Percentiles rank a stretch among this genome's conserved stretches.
Conservation (phyloP, 2,797 vertebrate genomes). For the Morelia viridis region DNA sequence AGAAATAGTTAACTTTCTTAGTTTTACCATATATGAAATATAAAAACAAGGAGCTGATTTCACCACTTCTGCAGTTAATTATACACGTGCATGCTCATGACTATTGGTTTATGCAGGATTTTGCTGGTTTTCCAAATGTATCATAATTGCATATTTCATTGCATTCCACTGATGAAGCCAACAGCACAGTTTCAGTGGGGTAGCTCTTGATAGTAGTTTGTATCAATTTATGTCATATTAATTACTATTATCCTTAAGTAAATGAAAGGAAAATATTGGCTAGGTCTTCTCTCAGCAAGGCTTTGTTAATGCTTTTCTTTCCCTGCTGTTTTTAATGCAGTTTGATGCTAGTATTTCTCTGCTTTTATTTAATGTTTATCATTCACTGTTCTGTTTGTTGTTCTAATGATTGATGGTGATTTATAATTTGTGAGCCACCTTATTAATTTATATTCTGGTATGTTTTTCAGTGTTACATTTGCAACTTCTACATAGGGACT, state of each 20-base stretch:
- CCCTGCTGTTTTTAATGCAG: not conserved
- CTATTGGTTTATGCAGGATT: not conserved
- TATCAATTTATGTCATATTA: not conserved
- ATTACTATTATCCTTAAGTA: not conserved
- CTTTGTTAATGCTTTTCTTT: not conserved
- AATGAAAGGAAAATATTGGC: not conserved
- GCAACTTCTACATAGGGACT: not conserved
- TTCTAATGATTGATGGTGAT: not conserved
- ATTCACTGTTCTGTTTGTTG: not conserved
- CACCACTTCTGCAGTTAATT: not conserved
- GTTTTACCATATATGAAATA: not conserved
- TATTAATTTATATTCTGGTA: not conserved
- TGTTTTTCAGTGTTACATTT: not conserved
- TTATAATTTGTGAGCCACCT: not conserved
- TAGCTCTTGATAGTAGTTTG: not conserved
- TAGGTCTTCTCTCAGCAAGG: not conserved
- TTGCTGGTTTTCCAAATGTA: not conserved
- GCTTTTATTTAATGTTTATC: slow-evolving; percentile 6
- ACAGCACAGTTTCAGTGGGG: not conserved
- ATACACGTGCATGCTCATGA: not conserved
- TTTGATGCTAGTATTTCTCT: not conserved
- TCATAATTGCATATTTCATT: not conserved
- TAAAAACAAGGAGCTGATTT: not conserved
- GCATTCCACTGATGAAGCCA: not conserved
- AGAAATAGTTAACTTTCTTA: not conserved